These are phyloP conservation scores for Orchestes rusci DNA, from an alignment of 2,888 invertebrate species.

Conservation along the genomic window DNA sequence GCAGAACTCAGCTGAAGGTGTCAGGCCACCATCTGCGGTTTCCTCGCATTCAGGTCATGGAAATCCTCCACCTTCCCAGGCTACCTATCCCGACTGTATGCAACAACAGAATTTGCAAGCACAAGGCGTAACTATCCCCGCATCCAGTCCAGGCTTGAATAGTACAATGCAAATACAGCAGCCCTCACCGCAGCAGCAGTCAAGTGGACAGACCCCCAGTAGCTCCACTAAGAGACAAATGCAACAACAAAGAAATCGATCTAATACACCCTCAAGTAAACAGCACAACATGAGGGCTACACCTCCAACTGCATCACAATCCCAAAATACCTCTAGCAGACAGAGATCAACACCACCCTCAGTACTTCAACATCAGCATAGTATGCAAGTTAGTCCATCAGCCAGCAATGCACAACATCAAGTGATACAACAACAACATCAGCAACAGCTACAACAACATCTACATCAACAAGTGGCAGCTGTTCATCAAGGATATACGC, in stretches of 20 bases:
- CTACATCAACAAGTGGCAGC: slow-evolving; percentile 42
- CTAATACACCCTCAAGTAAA: slow-evolving; percentile 40
- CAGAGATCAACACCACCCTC: slow-evolving; percentile 41
- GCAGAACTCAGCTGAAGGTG: slow-evolving; percentile 60
- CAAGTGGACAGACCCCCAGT: slow-evolving; percentile 24
- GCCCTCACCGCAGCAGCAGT: slow-evolving; percentile 36
- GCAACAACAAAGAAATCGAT: slow-evolving; percentile 34
- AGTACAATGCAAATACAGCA: slow-evolving; percentile 39
- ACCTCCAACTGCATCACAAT: slow-evolving; percentile 30
- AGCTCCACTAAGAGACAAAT: slow-evolving; percentile 33
- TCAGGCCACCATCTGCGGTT: slow-evolving; percentile 52
- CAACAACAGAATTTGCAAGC: slow-evolving; percentile 58
- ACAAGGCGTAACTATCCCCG: slow-evolving; percentile 40
- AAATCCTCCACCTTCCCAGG: slow-evolving; percentile 33
- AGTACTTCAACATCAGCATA: slow-evolving; percentile 36
- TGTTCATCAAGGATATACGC: slow-evolving; percentile 39
- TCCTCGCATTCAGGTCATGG: slow-evolving; percentile 37
- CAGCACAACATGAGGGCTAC: slow-evolving; percentile 31
- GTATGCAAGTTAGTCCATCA: slow-evolving; percentile 40
- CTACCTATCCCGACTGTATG: slow-evolving; percentile 60
- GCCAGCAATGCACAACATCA: slow-evolving; percentile 29
- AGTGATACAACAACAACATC: slow-evolving; percentile 35
- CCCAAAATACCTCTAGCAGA: slow-evolving; percentile 23
- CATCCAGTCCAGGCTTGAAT: slow-evolving; percentile 41
- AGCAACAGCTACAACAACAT: slow-evolving; percentile 39